These are phyloP conservation scores for Contarinia nasturtii DNA, from an alignment of 1,140 invertebrate genomes.

Conservation along the genomic window DNA sequence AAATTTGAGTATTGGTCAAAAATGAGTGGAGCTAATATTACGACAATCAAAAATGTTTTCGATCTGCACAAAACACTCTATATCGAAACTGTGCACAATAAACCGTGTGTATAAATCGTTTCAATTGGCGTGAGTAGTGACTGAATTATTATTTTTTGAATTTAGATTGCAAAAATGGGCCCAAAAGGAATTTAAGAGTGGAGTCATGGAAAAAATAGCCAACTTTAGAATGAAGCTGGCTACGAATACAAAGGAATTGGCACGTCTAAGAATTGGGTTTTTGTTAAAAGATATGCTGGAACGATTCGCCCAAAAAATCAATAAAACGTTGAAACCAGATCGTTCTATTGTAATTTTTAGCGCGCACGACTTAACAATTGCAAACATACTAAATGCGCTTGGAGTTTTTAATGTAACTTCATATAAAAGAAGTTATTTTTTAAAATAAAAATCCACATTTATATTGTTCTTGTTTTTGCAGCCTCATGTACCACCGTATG, in stretches of 20 bases:
- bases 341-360: conserved; percentile 55
- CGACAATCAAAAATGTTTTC: conserved; percentile 28
- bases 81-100: conserved; percentile 49
- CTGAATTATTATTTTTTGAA: conserved; percentile 7
- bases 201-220: conserved; percentile 25
- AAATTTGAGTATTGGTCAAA: conserved; percentile 42
- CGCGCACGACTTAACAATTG: conserved; percentile 66
- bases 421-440: background rate
- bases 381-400: conserved; percentile 51
- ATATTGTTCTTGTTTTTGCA: background rate
- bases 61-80: conserved; percentile 45
- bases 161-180: conserved; percentile 54
- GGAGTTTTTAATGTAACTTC: conserved; percentile 40
- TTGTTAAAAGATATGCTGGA: conserved; percentile 42
- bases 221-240: conserved; percentile 26
- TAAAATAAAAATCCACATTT: too few species aligned
- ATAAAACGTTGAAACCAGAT: conserved; percentile 22
- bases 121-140: background rate
- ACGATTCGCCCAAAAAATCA: conserved; percentile 30
- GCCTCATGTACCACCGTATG: conserved; percentile 47
- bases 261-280: conserved; percentile 36
- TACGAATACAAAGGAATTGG: conserved; percentile 30
- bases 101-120: conserved; percentile 1
- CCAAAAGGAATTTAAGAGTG: conserved; percentile 22
- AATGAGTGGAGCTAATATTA: conserved; percentile 34